These are phyloP conservation scores for Polymixis flavicincta DNA, from an alignment of 2,888 invertebrate genomes.

Conservation along the genomic window DNA sequence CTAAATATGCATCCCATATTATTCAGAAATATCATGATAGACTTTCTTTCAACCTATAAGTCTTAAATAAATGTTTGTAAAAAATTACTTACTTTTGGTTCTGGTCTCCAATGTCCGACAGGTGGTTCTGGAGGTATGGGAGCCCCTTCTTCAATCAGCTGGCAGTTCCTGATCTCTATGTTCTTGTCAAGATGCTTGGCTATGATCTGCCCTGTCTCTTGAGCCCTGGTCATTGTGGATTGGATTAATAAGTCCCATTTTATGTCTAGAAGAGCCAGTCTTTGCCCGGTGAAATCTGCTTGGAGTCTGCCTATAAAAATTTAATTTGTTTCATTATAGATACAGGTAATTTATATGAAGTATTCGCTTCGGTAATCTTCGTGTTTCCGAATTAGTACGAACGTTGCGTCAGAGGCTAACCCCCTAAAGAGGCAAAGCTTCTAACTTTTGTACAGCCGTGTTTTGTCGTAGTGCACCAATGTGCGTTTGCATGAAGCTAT, in stretches of 20 bases:
- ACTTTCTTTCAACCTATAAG: neutral
- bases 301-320: slow-evolving; percentile 93
- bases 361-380: neutral
- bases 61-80: neutral
- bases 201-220: slow-evolving; percentile 97
- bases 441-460: neutral
- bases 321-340: neutral
- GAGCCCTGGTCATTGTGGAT: slow-evolving; percentile 98
- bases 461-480: neutral
- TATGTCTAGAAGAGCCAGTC: slow-evolving; percentile 94
- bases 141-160: slow-evolving; percentile 97
- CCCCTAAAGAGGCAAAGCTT: neutral
- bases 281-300: slow-evolving; percentile 95
- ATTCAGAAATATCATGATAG: neutral
- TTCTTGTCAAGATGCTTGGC: slow-evolving; percentile 92
- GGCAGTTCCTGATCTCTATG: slow-evolving; percentile 91
- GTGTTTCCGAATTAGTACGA: neutral
- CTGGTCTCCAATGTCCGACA: slow-evolving; percentile 96
- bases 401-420: neutral
- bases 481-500: no score
- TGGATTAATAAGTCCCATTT: slow-evolving; percentile 95
- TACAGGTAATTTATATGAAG: neutral
- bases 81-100: slow-evolving; percentile 86
- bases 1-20: neutral
- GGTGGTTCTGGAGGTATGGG: slow-evolving; percentile 98